A percentile compares a stretch with the other conserved stretches of the same genome.
Conservation (phyloP, 2,888 invertebrate genomes). For the Shargacucullia verbasci region DNA sequence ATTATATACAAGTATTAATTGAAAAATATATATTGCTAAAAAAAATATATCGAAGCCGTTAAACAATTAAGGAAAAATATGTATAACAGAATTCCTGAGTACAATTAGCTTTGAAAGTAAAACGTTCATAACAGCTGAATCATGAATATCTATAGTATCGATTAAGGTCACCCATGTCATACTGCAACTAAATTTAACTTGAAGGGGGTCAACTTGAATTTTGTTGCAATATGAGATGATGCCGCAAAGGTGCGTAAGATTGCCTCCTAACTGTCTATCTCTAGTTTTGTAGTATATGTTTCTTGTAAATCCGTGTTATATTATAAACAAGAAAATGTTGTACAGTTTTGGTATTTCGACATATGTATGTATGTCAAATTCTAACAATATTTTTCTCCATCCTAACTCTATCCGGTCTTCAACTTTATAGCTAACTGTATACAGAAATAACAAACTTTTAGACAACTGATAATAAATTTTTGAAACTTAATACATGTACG, state of each 20-base stretch:
- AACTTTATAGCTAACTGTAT: slow-evolving; percentile 39
- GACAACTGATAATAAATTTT: slow-evolving; percentile 50
- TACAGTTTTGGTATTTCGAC: no score
- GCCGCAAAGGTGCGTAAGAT: no score
- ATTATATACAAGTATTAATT: slow-evolving; percentile 12
- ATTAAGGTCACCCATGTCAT: neutral
- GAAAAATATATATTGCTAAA: slow-evolving; percentile 11
- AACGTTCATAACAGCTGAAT: neutral
- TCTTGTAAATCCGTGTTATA: no score
- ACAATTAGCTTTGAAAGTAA: slow-evolving; percentile 31
- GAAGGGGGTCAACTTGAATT: neutral
- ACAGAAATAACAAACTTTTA: slow-evolving; percentile 42
- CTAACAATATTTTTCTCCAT: no score
- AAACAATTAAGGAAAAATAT: neutral
- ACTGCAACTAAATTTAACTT: no score
- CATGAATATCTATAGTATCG: no score
- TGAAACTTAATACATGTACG: slow-evolving; percentile 51
- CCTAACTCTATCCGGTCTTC: slow-evolving; percentile 2
- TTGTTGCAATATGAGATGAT: no score
- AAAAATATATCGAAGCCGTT: slow-evolving; percentile 10
- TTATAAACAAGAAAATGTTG: no score
- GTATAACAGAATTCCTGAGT: slow-evolving; percentile 30
- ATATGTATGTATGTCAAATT: no score
- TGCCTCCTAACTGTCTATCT: no score
- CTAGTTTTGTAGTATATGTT: no score